These are phyloP conservation scores for Patiria miniata DNA, from an alignment of 35 echinoderm and acorn worm genomes.

Conservation along the genomic window DNA sequence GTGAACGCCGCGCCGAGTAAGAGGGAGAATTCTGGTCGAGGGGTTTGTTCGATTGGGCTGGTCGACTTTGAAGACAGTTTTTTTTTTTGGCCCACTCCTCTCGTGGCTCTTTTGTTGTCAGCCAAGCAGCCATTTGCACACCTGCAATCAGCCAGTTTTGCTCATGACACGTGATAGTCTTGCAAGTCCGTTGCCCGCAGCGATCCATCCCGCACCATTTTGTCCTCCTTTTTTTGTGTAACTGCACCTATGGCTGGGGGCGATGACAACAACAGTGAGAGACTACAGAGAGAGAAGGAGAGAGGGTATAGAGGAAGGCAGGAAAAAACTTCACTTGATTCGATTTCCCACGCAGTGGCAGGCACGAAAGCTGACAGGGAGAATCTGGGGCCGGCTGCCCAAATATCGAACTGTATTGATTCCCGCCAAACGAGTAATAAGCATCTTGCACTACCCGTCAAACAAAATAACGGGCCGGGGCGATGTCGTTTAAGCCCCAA, in stretches of 20 bases:
- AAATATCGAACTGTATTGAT: constrained; percentile 34
- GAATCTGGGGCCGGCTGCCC: constrained; percentile 21
- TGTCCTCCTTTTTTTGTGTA: constrained; percentile 31
- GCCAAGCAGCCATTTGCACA: not conserved
- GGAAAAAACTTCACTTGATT: constrained; percentile 14
- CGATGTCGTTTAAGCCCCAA: not conserved
- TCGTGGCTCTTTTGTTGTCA: constrained; percentile 14
- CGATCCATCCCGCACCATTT: constrained; percentile 9
- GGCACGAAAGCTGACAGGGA: constrained; percentile 6
- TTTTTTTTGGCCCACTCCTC: not conserved
- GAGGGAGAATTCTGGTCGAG: constrained; percentile 16
- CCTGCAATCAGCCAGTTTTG: constrained; percentile 14
- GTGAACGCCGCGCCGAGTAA: constrained; percentile 31
- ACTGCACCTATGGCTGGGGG: constrained; percentile 29
- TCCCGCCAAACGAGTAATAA: not conserved
- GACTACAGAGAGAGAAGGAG: too few species aligned
- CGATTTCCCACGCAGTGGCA: constrained; percentile 19
- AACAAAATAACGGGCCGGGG: not conserved
- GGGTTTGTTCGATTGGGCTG: constrained; percentile 4
- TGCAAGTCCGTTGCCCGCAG: constrained; percentile 16
- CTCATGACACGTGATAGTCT: constrained; percentile 25
- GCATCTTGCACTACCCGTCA: constrained; percentile 11
- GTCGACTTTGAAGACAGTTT: not conserved
- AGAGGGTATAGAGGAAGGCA: not conserved
- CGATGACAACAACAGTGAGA: not conserved